Evolutionary conservation across 2,888 invertebrate genomes (phyloP).

Genomic region (Apoderus coryli): DNA sequence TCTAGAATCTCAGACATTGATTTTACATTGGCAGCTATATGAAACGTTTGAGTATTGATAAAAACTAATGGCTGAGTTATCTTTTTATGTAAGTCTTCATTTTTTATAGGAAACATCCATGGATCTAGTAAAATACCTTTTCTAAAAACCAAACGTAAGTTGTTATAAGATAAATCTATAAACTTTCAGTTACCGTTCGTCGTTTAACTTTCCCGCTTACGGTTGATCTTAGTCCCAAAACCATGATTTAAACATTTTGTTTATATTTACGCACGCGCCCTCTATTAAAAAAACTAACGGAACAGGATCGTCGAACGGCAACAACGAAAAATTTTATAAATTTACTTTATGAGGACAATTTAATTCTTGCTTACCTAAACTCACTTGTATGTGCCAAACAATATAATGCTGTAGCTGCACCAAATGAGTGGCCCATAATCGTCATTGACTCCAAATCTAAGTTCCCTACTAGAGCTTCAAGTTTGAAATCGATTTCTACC

Average conservation of each 20-base stretch:
- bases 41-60: conserved; percentile 44
- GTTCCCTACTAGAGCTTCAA: conserved; percentile 29
- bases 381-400: conserved; percentile 37
- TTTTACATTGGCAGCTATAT: conserved; percentile 37
- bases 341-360: conserved; percentile 1
- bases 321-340: too few relatives aligned
- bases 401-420: conserved; percentile 44
- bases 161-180: not conserved
- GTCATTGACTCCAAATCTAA: conserved; percentile 34
- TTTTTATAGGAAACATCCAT: conserved; percentile 46
- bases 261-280: not conserved
- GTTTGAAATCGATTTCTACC: conserved; percentile 20
- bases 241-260: conserved; percentile 4
- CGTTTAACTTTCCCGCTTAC: too few relatives aligned
- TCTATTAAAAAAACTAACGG: too few relatives aligned
- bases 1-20: conserved; percentile 32
- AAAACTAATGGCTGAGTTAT: conserved; percentile 38
- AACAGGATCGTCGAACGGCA: too few relatives aligned
- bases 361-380: conserved; percentile 34
- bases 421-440: conserved; percentile 51
- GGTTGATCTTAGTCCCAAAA: too few relatives aligned
- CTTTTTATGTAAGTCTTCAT: conserved; percentile 29
- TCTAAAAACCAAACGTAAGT: too few relatives aligned
- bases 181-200: not conserved
- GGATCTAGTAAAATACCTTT: conserved; percentile 40